phyloP scores from a whole-genome alignment of 2,888 invertebrate genomes.

The Ischnus inquisitorius region DNA sequence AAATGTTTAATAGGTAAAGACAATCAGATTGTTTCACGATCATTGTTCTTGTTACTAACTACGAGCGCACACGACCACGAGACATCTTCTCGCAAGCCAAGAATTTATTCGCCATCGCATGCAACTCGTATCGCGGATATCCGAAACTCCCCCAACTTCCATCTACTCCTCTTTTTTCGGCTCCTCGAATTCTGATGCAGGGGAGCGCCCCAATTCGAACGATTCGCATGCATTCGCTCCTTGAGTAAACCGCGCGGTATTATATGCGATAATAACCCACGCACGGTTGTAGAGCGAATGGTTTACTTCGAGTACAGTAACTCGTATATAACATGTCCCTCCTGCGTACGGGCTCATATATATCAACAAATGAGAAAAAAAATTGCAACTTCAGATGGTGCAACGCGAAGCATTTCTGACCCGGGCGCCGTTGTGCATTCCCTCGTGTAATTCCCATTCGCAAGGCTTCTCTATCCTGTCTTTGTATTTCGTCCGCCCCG shows the following conservation, averaged over 20 bases:
- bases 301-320: conserved; percentile 49
- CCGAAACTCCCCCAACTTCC: conserved; percentile 34
- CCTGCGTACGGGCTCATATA: conserved; percentile 47
- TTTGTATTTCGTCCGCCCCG: conserved; percentile 73
- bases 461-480: conserved; percentile 72
- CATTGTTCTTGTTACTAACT: neutral
- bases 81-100: neutral
- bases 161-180: conserved; percentile 1
- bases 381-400: conserved; percentile 82
- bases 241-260: conserved; percentile 11
- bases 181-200: conserved; percentile 41
- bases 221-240: conserved; percentile 38
- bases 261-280: conserved; percentile 28
- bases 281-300: conserved; percentile 46
- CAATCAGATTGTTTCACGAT: neutral
- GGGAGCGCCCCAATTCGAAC: conserved; percentile 26
- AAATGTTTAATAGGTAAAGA: neutral
- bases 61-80: neutral
- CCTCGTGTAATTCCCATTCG: conserved; percentile 77
- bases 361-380: conserved; percentile 81
- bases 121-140: conserved; percentile 26
- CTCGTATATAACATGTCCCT: neutral
- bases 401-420: conserved; percentile 83
- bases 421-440: conserved; percentile 71
- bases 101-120: neutral